Percentiles rank a stretch among this genome's conserved stretches.
phyloP scores from a whole-genome alignment of 2,797 vertebrate species.

The Thamnophis elegans region DNA sequence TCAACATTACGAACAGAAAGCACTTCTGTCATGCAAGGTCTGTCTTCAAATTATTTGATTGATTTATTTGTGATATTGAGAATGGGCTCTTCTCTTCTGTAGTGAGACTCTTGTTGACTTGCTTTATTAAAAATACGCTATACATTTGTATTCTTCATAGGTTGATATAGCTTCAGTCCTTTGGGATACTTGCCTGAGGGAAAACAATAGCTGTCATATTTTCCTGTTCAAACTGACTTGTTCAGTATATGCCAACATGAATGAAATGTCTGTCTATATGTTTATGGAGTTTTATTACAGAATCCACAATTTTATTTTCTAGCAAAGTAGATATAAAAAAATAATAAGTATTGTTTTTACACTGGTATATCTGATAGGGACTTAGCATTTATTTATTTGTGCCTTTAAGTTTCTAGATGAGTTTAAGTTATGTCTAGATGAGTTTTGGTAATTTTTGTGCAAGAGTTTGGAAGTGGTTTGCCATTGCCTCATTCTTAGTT shows the following conservation, averaged over 20 bases:
- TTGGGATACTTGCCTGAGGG: constrained; percentile 10
- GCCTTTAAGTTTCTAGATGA: neutral
- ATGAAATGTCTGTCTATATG: neutral
- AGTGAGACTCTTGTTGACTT: constrained; percentile 29
- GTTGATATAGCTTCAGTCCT: constrained; percentile 20
- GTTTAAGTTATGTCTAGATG: neutral
- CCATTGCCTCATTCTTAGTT: neutral
- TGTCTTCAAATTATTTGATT: constrained; percentile 38
- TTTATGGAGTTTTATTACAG: constrained; percentile 14
- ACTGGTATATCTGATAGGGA: neutral
- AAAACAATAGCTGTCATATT: constrained; percentile 28
- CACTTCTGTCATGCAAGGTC: constrained; percentile 39
- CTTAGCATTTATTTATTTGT: neutral
- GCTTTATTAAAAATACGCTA: constrained; percentile 14
- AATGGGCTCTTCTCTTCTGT: constrained; percentile 45
- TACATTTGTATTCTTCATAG: constrained; percentile 29
- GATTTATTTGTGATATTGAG: constrained; percentile 39
- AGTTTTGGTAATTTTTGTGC: neutral
- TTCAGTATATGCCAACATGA: constrained; percentile 5
- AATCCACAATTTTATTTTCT: neutral
- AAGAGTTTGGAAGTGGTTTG: neutral
- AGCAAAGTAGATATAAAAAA: neutral
- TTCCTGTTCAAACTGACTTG: constrained; percentile 21
- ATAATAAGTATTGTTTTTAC: neutral
- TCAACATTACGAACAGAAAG: constrained; percentile 26